Evolutionary conservation across 2,113 vertebrate genomes (phyloP), one percentile per base, ranked within the genome.

Genomic region (Nycticorax nycticorax): DNA sequence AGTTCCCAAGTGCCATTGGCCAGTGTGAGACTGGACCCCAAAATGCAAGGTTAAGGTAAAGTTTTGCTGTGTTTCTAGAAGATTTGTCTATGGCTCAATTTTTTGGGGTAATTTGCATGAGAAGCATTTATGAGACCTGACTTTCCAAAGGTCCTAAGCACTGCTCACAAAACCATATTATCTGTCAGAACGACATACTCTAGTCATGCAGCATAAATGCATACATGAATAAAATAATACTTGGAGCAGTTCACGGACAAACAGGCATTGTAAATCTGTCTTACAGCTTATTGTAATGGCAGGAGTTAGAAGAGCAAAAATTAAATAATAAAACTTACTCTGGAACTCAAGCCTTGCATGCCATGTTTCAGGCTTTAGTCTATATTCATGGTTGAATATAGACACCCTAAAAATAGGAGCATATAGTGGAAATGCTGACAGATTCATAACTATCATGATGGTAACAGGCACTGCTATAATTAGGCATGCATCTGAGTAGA

Each of bases 401-500:
- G 66, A 75, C 20, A 69, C 22, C 87, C 91, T 93, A 85, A 95
- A 97, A 95, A 83, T 95, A 95, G 85, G 43, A 59, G 10, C 82
- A 39, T 93, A 85, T 88, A 75, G 26, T 91, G 75, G 88, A 95
- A 93, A 92, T 79, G 45, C 59, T 81, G 74, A 74, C 64, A 82
- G 47, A 67, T 96, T 80, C 69, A 89, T 75, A 68, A 53, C 72
- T 76, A 50, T 43, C 39, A 4, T 9, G 62, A 35, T 69, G 88
- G 69, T 91, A 89, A 56, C 79, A 91, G 62, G 30, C 62, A 43
- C 32, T 69, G 67, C 92, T 96, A 88, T 97, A 94, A 95, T 97
- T 95, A 89, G 92, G 4, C 35, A 53, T 95, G 22, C 53, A 77
- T 93, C 91, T 91, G 72, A 84, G 76, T 73, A 86, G 88, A 59